Evolutionary conservation across 2,888 invertebrate species (phyloP).

Genomic region (Ptilodon capucinus): DNA sequence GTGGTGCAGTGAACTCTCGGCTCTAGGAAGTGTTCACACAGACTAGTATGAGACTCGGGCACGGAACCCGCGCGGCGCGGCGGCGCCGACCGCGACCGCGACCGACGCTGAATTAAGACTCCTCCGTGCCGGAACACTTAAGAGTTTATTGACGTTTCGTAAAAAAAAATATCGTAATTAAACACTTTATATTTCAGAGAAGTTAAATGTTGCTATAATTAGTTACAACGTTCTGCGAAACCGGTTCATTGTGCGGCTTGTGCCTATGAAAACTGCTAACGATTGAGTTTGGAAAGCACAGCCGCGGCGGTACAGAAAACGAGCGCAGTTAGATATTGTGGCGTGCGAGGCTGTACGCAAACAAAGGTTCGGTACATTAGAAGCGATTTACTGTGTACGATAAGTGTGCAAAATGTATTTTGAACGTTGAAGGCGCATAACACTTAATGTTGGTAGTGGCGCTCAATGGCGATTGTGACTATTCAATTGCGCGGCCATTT

Average conservation of each 20-base stretch:
- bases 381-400: background rate
- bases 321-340: background rate
- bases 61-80: background rate
- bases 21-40: background rate
- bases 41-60: background rate
- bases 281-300: background rate
- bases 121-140: background rate
- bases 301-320: background rate
- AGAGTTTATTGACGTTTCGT: background rate
- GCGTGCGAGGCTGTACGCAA: background rate
- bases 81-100: background rate
- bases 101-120: background rate
- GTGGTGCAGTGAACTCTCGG: background rate
- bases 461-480: background rate
- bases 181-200: slow-evolving; percentile 7
- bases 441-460: background rate
- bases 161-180: slow-evolving; percentile 7
- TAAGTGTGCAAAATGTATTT: background rate
- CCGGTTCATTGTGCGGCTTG: no score
- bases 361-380: background rate
- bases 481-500: background rate
- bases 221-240: background rate
- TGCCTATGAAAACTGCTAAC: no score
- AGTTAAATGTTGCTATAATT: background rate
- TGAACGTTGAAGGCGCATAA: background rate